Base-by-base conservation (phyloP, 2,888 invertebrate species). In the Callimorpha dominula region DNA sequence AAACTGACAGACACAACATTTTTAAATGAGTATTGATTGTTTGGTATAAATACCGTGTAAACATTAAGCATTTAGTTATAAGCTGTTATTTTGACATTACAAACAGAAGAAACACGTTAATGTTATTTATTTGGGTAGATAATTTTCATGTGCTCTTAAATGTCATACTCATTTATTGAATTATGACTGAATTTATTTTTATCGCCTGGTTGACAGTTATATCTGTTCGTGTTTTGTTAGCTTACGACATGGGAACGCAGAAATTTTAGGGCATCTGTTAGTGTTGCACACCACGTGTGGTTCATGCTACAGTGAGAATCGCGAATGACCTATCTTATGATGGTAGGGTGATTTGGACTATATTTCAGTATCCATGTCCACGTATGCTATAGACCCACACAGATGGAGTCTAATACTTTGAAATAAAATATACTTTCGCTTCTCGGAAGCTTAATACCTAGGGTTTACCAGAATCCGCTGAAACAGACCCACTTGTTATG, bases 161-260 rank as follows among this genome's bases (percentile, higher is more conserved):
- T 50, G 65, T 50, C 62, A 7, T 42, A 62, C 9, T 49, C 50
- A 50, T 65, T 50, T 49, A 65, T 31, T 14, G 49, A 20, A 20
- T 65, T 65, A 65, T 60, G 12, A 31, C 31, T 60, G 31, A 31
- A 50, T 50, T 65, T 65, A 65, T 50, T 65, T 31, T 49, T 49
- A 65, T 15, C 20, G 15, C 20, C 4, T 9, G 1, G 15, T 65
- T 31, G 31, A 65, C 17, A 65, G 50, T 65, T 65, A 49, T n/a
- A 49, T 31, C 31, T 17, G 49, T 50, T 50, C 9, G 15, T 17
- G 50, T 50, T 50, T 65, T 50, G 65, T 17, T 31, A 15, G 17
- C 49, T 65, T 50, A 50, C 20, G 65, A 50, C 40, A 40, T 65
- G 65, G 50, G 65, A 65, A 65, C 50, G 17, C 40, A 40, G 17